Evolutionary conservation across 2,888 invertebrate genomes (phyloP).

Genomic region (Lasioglossum villosulum): DNA sequence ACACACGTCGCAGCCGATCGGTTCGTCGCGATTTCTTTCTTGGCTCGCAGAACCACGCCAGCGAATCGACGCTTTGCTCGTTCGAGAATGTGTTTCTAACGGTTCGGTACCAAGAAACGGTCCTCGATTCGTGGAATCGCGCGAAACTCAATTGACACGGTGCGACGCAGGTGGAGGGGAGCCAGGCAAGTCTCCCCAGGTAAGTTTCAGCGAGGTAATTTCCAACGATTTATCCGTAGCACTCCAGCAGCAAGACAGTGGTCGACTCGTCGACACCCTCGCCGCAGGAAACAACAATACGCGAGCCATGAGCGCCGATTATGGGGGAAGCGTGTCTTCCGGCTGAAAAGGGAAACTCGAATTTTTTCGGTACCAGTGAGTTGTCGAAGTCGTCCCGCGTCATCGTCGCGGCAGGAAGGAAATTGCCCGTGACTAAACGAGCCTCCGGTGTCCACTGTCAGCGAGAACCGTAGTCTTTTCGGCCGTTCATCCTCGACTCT

Average conservation of each 20-base stretch:
- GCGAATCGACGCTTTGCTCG: not conserved
- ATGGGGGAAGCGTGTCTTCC: constrained; percentile 61
- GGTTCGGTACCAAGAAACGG: not conserved
- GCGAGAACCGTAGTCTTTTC: constrained; percentile 26
- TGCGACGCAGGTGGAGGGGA: not conserved
- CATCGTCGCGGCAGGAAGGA: constrained; percentile 45
- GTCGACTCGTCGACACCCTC: constrained; percentile 31
- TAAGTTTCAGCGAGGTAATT: constrained; percentile 29
- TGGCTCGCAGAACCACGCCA: not conserved
- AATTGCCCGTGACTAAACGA: constrained; percentile 67
- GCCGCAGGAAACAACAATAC: constrained; percentile 62
- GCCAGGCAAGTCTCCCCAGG: not conserved
- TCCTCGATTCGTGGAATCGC: constrained; percentile 60
- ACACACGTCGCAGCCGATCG: constrained; percentile 40
- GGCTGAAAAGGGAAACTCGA: constrained; percentile 51
- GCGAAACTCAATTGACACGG: constrained; percentile 72
- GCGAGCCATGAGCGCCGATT: constrained; percentile 60
- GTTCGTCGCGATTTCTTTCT: not conserved
- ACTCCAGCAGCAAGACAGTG: constrained; percentile 27
- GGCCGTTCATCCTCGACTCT: constrained; percentile 34
- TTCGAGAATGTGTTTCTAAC: constrained; percentile 26
- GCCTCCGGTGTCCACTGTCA: constrained; percentile 43
- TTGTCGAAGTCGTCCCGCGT: constrained; percentile 12
- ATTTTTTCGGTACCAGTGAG: constrained; percentile 65
- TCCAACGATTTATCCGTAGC: constrained; percentile 69